Base-by-base conservation (phyloP, 2,888 invertebrate species). In the Lasius platythorax region DNA sequence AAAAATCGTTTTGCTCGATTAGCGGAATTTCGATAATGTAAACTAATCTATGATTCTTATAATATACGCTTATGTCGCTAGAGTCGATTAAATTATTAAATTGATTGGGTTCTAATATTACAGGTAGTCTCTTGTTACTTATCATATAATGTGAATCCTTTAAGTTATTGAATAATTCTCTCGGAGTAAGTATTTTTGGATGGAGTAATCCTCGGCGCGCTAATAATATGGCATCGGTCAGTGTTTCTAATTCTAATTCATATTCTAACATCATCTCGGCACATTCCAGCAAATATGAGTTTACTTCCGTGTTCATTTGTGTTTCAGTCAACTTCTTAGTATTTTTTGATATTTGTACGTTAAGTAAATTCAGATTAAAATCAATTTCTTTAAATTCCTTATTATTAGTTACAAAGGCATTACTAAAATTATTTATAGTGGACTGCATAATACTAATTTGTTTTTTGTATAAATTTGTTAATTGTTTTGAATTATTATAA, bases 161-260 rank as follows among this genome's bases (percentile, higher is more conserved):
- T 23, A 23, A 23, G 23, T 23, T 23, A 23, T 23, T 23, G 23
- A 23, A 23, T 23, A 23, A 23, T 23, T 23, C 23, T 23, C 23
- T 40, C 3, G 66, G 40, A 40, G 66, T 66, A 66, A 66, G 23
- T 64, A 64, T 64, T 37, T 37, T 64, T 0, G 37, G 37, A 9
- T 64, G 37, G 3, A 61, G 9, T 4, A 63, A 33, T 15, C 63
- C 23, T 66, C 40, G 28, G 0, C 40, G 66, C n/a, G 66, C 66
- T 23, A 66, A 40, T 66, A 66, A 40, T 43, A 66, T 40, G 3
- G 28, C 40, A 4, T 66, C 11, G 1, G 23, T 66, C n/a, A 68
- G 28, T 68, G 28, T 30, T 50, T 46, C 28, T 30, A 68, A 68
- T 30, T 68, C 11, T 68, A 68, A 30, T 50, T 68, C 50, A 12